Evolutionary conservation across 1,140 invertebrate genomes (phyloP).

Genomic region (Chionoecetes opilio): DNA sequence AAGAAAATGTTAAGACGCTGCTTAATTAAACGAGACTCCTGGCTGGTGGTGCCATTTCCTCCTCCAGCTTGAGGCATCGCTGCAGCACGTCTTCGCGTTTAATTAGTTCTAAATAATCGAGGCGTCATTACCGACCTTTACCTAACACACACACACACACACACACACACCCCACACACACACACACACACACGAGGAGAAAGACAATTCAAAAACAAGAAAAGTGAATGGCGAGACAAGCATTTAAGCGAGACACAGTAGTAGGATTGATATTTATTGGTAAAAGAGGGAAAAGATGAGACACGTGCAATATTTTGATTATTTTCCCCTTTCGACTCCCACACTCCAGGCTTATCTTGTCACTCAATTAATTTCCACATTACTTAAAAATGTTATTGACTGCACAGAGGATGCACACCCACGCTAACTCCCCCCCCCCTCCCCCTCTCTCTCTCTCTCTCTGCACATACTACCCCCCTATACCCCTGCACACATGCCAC

Average conservation of each 20-base stretch:
- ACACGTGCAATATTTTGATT: not conserved
- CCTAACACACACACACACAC: conserved; percentile 22
- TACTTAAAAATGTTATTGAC: not conserved
- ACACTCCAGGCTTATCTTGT: not conserved
- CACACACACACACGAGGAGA: not conserved
- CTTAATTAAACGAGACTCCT: not conserved
- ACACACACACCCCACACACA: not conserved
- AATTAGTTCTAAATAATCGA: not conserved
- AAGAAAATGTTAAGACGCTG: not conserved
- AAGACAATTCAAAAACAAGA: too few species aligned
- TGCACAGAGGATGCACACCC: not conserved
- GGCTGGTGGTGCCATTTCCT: not conserved
- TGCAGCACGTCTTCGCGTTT: not conserved
- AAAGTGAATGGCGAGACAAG: not conserved
- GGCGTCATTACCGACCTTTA: conserved; percentile 32
- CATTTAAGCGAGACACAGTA: too few species aligned
- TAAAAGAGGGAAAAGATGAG: not conserved
- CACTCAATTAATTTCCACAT: not conserved
- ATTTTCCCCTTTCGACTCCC: not conserved
- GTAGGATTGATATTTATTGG: not conserved
- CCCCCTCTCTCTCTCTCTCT: conserved; percentile 29
- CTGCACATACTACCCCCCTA: not conserved
- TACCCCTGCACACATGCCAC: too few species aligned
- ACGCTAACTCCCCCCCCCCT: conserved; percentile 3
- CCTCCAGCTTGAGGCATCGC: not conserved